Evolutionary conservation across 2,797 vertebrate genomes (phyloP).

Genomic region (Silurus aristotelis): DNA sequence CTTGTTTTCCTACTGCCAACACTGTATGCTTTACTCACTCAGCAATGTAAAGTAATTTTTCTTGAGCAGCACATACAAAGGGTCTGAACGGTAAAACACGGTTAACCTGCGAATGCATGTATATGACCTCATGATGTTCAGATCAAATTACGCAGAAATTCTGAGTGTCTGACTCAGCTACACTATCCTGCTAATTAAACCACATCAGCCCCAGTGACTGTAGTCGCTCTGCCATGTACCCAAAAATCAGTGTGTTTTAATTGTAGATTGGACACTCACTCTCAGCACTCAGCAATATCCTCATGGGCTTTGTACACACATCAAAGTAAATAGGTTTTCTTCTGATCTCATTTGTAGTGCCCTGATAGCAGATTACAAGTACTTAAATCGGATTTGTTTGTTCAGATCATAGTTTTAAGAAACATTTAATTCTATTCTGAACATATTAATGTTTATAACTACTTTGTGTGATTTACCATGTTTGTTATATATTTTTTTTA

Average conservation of each 20-base stretch:
- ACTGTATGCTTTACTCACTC: background rate
- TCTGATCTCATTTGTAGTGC: background rate
- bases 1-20: background rate
- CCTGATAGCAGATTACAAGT: background rate
- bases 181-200: slow-evolving; percentile 4
- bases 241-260: background rate
- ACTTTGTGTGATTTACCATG: background rate
- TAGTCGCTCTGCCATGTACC: background rate
- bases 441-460: background rate
- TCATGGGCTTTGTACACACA: background rate
- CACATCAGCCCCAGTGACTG: background rate
- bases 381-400: background rate
- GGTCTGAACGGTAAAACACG: background rate
- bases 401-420: background rate
- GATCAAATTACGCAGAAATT: slow-evolving; percentile 11
- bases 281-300: background rate
- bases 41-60: background rate
- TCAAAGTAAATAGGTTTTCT: background rate
- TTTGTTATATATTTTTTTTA: too few relatives aligned
- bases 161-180: slow-evolving; percentile 6
- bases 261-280: background rate
- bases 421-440: background rate
- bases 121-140: background rate
- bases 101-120: slow-evolving; percentile 2
- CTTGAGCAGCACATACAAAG: background rate